Conservation (phyloP, 2,797 vertebrate species). For the Melanotaenia nigrans region DNA sequence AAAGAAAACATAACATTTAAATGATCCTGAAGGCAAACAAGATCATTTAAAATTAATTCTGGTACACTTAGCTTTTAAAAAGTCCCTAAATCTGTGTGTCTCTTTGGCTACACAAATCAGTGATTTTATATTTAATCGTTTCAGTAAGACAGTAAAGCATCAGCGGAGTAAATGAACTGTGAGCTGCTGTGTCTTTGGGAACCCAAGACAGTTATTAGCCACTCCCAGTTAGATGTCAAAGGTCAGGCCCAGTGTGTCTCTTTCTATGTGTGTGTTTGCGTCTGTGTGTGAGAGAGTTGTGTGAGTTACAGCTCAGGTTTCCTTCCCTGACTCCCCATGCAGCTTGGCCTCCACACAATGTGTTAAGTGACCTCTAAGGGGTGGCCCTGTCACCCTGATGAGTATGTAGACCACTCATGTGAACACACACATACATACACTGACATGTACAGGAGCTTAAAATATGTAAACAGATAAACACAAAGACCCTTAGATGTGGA, state of each 20-base stretch:
- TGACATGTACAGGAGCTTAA: background rate
- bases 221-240: constrained; percentile 53
- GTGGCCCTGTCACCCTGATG: constrained; percentile 78
- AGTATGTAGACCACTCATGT: constrained; percentile 40
- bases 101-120: constrained; percentile 19
- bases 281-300: constrained; percentile 25
- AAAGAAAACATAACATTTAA: background rate
- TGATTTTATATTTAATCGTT: constrained; percentile 11
- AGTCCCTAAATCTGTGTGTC: constrained; percentile 2
- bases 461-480: constrained; percentile 17
- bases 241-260: constrained; percentile 58
- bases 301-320: constrained; percentile 80
- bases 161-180: constrained; percentile 17
- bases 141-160: constrained; percentile 23
- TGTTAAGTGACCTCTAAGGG: constrained; percentile 81
- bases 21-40: background rate
- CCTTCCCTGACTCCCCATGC: constrained; percentile 71
- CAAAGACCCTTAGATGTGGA: constrained; percentile 8
- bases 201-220: constrained; percentile 60
- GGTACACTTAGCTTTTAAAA: constrained; percentile 11
- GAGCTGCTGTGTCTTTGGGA: constrained; percentile 40
- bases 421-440: constrained; percentile 15
- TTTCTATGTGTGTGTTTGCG: constrained; percentile 22
- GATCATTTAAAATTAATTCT: background rate
- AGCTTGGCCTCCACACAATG: constrained; percentile 75